Base-by-base conservation (phyloP, 2,888 invertebrate species). In the Drosophila macrospina region DNA sequence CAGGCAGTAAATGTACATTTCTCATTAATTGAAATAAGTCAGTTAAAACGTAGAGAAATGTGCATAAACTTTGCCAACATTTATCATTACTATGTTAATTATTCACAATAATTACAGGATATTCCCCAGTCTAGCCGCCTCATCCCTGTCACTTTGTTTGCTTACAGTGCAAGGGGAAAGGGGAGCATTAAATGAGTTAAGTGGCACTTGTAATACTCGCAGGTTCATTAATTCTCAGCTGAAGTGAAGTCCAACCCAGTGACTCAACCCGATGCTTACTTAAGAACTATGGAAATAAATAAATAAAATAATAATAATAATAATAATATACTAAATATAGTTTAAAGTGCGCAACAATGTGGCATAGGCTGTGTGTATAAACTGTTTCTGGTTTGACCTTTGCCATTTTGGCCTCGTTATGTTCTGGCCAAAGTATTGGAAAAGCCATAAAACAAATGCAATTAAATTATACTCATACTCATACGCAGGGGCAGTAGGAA, bases 391-490 rank as follows among this genome's bases (percentile, higher is more conserved):
- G 1, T 26, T n/a, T 11, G 44, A 48, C 37, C 44, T 56, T 44
- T 50, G 51, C 7, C 56, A 41, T n/a, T 34, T 30, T 5, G 30
- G 26, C n/a, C 37, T 24, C 24, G 16, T 62, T 37, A 65, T 41
- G 45, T 37, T 41, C n/a, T 50, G 45, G 51, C 37, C 30, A 56
- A 73, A 50, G 37, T 32, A 39, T 32, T 47, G 51, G 55, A 30
- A 66, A 52, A 50, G 47, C 36, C 37, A 51, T 69, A 44, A 55
- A 68, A 48, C 30, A 48, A 55, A 42, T 56, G 54, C 61, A 73
- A 59, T 73, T 57, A 61, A 39, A 54, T 56, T 44, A 16, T 47
- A 60, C 60, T 32, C 52, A 20, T 41, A 54, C 20, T n/a, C 59
- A 57, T 63, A 24, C 41, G 59, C 48, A 56, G 54, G 24, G 44